Evolutionary conservation across 1,140 invertebrate species (phyloP).

Genomic region (Pseudomyrmex cubaensis): DNA sequence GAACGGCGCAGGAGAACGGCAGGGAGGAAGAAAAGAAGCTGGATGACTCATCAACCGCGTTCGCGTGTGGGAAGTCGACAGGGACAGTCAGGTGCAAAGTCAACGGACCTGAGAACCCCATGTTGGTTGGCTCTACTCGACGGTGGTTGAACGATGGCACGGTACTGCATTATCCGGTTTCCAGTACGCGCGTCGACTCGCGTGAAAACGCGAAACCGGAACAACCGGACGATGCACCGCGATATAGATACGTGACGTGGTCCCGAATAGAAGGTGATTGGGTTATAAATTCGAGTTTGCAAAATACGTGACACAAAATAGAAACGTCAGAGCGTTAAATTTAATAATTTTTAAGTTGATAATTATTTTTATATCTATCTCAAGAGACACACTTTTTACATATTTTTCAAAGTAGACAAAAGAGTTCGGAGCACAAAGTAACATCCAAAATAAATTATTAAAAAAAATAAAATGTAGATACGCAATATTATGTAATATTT

Average conservation of each 20-base stretch:
- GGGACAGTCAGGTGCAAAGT: conserved; percentile 77
- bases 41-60: conserved; percentile 71
- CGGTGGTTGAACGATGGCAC: conserved; percentile 18
- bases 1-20: neutral
- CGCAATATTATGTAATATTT: too few relatives aligned
- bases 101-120: conserved; percentile 70
- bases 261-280: neutral
- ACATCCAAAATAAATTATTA: too few relatives aligned
- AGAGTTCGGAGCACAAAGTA: too few relatives aligned
- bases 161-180: conserved; percentile 16
- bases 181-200: neutral
- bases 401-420: too few relatives aligned
- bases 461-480: too few relatives aligned
- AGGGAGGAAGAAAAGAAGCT: conserved; percentile 47
- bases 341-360: neutral
- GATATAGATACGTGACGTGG: neutral
- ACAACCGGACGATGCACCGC: conserved; percentile 6
- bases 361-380: too few relatives aligned
- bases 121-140: conserved; percentile 33
- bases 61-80: conserved; percentile 67
- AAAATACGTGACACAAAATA: neutral
- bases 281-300: neutral
- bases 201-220: conserved; percentile 47
- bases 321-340: neutral
- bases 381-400: too few relatives aligned